A percentile compares a stretch with the other conserved stretches of the same genome.
phyloP scores from a whole-genome alignment of 2,113 vertebrate genomes.

The Peucedramus taeniatus region DNA sequence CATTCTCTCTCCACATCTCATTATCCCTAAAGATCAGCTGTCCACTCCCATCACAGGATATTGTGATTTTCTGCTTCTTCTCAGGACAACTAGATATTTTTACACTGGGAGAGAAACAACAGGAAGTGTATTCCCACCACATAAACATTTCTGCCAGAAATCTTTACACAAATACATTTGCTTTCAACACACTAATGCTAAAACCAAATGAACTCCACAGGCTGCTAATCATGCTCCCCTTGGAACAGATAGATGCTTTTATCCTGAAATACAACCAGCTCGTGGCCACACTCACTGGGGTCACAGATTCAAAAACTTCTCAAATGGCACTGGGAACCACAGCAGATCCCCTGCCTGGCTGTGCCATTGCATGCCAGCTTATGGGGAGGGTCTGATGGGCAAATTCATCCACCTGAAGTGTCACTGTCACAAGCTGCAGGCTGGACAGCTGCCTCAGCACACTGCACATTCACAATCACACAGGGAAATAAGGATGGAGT shows the following conservation, averaged over 20 bases:
- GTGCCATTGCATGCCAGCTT: accelerated
- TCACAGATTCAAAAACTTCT: neutral
- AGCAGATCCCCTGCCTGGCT: neutral
- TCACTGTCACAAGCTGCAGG: neutral
- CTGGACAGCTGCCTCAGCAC: neutral
- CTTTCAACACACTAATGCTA: neutral
- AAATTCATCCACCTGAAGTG: accelerated
- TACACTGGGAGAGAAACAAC: neutral
- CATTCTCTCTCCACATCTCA: neutral
- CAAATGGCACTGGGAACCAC: too few species aligned
- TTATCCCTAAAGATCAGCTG: neutral
- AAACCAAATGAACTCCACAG: neutral
- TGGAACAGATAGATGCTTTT: neutral
- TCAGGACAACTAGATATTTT: neutral
- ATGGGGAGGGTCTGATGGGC: neutral
- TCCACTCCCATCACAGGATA: neutral
- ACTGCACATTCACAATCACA: neutral
- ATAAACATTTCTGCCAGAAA: neutral
- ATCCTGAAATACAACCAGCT: neutral
- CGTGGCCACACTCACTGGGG: neutral
- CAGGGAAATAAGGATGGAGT: neutral
- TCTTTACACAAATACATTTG: neutral
- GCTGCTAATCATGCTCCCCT: neutral
- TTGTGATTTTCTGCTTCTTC: neutral
- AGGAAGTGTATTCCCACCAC: neutral